Base-by-base conservation (phyloP, 92 coral and sea anemone species). In the Ricordea florida region DNA sequence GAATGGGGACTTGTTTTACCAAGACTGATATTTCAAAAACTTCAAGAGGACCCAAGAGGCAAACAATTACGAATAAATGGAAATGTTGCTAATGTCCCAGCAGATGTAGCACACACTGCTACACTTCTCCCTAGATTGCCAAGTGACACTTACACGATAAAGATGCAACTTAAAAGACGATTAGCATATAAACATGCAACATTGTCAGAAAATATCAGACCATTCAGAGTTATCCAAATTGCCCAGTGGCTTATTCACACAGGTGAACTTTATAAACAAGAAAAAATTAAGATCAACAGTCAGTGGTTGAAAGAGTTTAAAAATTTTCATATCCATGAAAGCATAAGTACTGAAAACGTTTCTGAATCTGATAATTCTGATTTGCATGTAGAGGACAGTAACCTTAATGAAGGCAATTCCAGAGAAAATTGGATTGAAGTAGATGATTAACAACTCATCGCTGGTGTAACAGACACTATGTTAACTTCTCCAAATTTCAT, bases 1-100 rank as follows among this genome's bases (percentile, higher is more conserved):
- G 67, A 60, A 60, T 33, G 67, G 67, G 36, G 67, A 40, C 48
- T 60, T 34, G 67, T 60, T 34, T 60, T 46, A 60, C 67, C 67
- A 16, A 34, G 67, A 60, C 48, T 60, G 48, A 60, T 50, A 46
- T 62, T 80, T 71, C 90, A 79, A 53, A 79, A 85, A 28, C 46
- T 85, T 17, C 63, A 66, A 70, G 79, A 86, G 56, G 75, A 78
- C 27, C 87, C 87, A 15, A 61, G 87, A 37, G 90, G 92, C 69
- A 80, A 58, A 60, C 92, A 80, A 66, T 57, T 80, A 27, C 74
- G 74, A 67, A 86, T 86, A 34, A 34, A 35, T 60, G 67, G 46
- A 34, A 60, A 60, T 60, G 67, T 59, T 10, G 23, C 1, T 0
- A 0, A 56, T 69, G 91, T 85, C 11, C 86, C 85, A 34, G 90